These are phyloP conservation scores for Eumeta japonica DNA, from an alignment of 1,140 invertebrate genomes.

Conservation along the genomic window DNA sequence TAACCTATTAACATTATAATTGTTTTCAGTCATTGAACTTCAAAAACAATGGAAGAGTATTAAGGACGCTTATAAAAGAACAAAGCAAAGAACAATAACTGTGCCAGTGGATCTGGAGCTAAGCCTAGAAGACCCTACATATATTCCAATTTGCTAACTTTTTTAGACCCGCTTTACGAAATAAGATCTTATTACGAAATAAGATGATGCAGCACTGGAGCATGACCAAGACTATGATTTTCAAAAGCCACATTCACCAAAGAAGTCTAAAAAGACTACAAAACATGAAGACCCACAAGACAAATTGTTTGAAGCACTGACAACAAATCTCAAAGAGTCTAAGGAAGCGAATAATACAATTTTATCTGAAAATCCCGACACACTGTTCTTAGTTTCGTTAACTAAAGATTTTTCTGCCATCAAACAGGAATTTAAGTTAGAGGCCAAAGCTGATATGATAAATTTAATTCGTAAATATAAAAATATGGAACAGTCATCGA, in stretches of 20 bases:
- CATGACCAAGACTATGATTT: too few species aligned
- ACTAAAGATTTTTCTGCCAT: constrained; percentile 10
- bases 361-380: constrained; percentile 11
- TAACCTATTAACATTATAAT: constrained; percentile 2
- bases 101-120: constrained; percentile 7
- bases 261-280: too few species aligned
- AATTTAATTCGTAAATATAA: constrained; percentile 16
- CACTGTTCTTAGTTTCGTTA: constrained; percentile 11
- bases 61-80: constrained; percentile 12
- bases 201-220: too few species aligned
- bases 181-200: too few species aligned
- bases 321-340: too few species aligned
- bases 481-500: constrained; percentile 11
- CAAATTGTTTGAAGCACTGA: too few species aligned
- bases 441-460: constrained; percentile 16
- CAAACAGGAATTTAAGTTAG: constrained; percentile 13
- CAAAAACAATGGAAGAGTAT: too few species aligned
- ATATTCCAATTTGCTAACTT: constrained; percentile 10
- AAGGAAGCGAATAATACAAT: too few species aligned
- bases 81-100: constrained; percentile 8
- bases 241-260: too few species aligned
- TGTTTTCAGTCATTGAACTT: too few species aligned
- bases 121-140: constrained; percentile 12
- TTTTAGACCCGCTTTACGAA: constrained; percentile 11
- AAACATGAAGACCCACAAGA: too few species aligned